Evolutionary conservation across 2,113 vertebrate genomes (phyloP), one percentile per base, ranked within the genome.

Genomic region (Petroica traversi): DNA sequence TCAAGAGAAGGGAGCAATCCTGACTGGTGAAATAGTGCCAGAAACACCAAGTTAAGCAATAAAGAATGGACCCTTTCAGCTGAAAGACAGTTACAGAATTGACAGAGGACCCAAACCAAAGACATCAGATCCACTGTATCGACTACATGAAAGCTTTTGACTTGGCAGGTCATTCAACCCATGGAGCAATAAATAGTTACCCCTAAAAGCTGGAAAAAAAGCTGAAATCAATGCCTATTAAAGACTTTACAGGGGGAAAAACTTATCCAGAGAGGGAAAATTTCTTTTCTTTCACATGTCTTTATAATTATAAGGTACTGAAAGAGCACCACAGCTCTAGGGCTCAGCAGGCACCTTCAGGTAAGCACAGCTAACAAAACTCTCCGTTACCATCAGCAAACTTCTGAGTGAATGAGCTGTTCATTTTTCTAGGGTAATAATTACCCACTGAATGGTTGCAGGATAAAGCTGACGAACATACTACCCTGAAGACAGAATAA

Each of bases 71-170:
- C 63, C 57, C 58, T 83, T 82, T 61, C 51, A 90, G 52, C 73
- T 95, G 62, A 61, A 86, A 83, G 67, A 58, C 85, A 91, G 38
- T 71, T 71, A 28, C 1, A 49, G 68, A 85, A 89, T 73, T 63
- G 85, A 88, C 84, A 93, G 77, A 89, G 66, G n/a, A 87, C 38
- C 88, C 85, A 73, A 66, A 71, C 19, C 41, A 88, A 59, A 79
- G 68, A 76, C 76, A 84, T 94, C 71, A 77, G 62, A 64, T 92
- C 85, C 64, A 78, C 41, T 29, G 2, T 91, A 95, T 88, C 0
- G 66, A 93, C 87, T 94, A n/a, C 62, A 29, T 82, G 92, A 97
- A 95, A 97, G 87, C 78, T 95, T 96, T 93, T 89, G 89, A 67
- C 92, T 94, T 4, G 24, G 54, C 71, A 71, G 72, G 72, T 92